These are phyloP conservation scores for Scrobipalpa atriplicella DNA, from an alignment of 2,888 invertebrate genomes.

Conservation along the genomic window DNA sequence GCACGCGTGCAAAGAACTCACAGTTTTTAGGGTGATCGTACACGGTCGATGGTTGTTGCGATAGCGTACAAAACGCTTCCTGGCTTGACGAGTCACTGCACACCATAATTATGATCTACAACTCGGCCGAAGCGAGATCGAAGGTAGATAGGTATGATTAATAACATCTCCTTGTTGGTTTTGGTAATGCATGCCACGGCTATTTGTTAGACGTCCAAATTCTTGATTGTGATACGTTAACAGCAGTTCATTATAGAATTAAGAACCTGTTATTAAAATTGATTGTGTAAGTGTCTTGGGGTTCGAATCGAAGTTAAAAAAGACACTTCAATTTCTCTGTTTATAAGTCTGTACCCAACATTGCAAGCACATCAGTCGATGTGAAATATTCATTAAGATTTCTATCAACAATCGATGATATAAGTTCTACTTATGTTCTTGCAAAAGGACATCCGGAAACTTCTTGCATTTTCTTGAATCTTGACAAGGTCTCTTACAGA, in stretches of 20 bases:
- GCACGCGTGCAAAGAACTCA: constrained; percentile 38
- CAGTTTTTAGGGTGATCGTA: constrained; percentile 49
- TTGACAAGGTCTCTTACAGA: too few species aligned
- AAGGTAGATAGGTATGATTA: constrained; percentile 69
- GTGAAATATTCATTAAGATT: not conserved
- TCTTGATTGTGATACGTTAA: constrained; percentile 39
- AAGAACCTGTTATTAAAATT: constrained; percentile 38
- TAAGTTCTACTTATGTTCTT: too few species aligned
- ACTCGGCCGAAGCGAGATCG: constrained; percentile 62
- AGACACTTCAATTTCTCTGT: not conserved
- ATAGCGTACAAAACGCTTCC: constrained; percentile 76
- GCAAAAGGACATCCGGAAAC: too few species aligned
- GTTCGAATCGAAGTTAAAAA: constrained; percentile 26
- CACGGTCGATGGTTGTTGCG: constrained; percentile 59
- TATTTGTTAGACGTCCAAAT: constrained; percentile 41
- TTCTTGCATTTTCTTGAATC: too few species aligned
- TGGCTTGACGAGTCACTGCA: constrained; percentile 61
- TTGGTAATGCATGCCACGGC: constrained; percentile 47
- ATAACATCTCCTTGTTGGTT: constrained; percentile 56
- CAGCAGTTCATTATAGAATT: constrained; percentile 38
- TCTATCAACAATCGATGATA: too few species aligned
- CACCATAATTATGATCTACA: constrained; percentile 75
- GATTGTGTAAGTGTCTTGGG: constrained; percentile 39
- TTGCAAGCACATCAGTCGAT: not conserved
- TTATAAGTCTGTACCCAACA: not conserved